Evolutionary conservation across 2,888 invertebrate species (phyloP).

Genomic region (Eubasilissa splendida): DNA sequence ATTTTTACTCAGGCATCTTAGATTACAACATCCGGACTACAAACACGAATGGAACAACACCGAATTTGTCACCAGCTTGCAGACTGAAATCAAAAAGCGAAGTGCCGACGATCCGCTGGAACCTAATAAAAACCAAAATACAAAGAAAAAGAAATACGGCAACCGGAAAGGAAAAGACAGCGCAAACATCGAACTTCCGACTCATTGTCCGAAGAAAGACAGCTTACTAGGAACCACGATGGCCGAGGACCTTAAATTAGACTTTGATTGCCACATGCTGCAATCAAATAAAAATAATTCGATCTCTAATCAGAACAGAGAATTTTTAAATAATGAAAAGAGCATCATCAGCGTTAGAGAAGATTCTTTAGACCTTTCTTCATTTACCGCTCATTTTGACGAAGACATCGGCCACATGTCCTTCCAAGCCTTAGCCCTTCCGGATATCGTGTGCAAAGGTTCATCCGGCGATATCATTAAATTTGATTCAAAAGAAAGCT

Average conservation of each 20-base stretch:
- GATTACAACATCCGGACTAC: conserved; percentile 61
- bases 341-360: conserved; percentile 29
- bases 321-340: conserved; percentile 22
- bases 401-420: conserved; percentile 49
- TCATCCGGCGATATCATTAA: conserved; percentile 27
- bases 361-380: conserved; percentile 43
- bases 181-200: conserved; percentile 21
- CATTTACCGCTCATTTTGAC: conserved; percentile 46
- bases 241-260: conserved; percentile 23
- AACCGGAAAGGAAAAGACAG: conserved; percentile 10
- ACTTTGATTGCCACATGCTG: conserved; percentile 25
- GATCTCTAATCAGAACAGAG: neutral
- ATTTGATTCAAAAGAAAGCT: conserved; percentile 48
- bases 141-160: conserved; percentile 36
- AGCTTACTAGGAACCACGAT: conserved; percentile 45
- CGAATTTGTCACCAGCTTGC: conserved; percentile 52
- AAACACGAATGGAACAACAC: conserved; percentile 57
- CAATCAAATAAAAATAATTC: neutral
- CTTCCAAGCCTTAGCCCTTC: conserved; percentile 43
- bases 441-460: conserved; percentile 40
- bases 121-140: conserved; percentile 23
- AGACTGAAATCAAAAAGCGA: conserved; percentile 44
- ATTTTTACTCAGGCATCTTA: conserved; percentile 61
- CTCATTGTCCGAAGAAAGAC: conserved; percentile 45
- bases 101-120: neutral